These are phyloP conservation scores for Luperina testacea DNA, from an alignment of 2,888 invertebrate species.

Conservation along the genomic window DNA sequence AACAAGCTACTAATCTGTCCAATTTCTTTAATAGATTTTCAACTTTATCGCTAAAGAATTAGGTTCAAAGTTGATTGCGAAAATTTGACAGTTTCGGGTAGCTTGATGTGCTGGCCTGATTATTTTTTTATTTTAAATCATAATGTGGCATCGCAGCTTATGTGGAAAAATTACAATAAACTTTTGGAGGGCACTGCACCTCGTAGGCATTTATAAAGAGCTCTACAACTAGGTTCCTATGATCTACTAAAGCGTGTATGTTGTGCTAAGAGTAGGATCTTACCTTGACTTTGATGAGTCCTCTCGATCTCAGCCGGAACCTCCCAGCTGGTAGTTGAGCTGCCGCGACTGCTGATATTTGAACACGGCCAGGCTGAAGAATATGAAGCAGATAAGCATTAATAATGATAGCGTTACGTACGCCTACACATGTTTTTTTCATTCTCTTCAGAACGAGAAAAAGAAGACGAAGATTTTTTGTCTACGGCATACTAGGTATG, in stretches of 20 bases:
- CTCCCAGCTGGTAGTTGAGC: conserved; percentile 91
- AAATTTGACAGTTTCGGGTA: too few relatives aligned
- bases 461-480: background rate
- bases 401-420: background rate
- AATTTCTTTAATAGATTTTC: too few relatives aligned
- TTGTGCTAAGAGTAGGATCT: background rate
- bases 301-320: conserved; percentile 93
- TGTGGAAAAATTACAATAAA: too few relatives aligned
- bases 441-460: background rate
- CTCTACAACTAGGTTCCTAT: background rate
- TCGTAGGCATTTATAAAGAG: background rate
- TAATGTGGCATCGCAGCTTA: too few relatives aligned
- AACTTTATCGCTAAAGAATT: too few relatives aligned
- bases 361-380: conserved; percentile 89
- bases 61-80: too few relatives aligned
- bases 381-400: background rate
- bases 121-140: too few relatives aligned
- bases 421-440: background rate
- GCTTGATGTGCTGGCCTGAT: too few relatives aligned
- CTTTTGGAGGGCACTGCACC: too few relatives aligned
- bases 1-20: too few relatives aligned
- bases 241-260: too few relatives aligned
- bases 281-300: conserved; percentile 95
- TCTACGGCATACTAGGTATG: background rate
- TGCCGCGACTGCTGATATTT: conserved; percentile 93